Conservation (phyloP, 2,797 vertebrate species). For the Danio albolineatus region DNA sequence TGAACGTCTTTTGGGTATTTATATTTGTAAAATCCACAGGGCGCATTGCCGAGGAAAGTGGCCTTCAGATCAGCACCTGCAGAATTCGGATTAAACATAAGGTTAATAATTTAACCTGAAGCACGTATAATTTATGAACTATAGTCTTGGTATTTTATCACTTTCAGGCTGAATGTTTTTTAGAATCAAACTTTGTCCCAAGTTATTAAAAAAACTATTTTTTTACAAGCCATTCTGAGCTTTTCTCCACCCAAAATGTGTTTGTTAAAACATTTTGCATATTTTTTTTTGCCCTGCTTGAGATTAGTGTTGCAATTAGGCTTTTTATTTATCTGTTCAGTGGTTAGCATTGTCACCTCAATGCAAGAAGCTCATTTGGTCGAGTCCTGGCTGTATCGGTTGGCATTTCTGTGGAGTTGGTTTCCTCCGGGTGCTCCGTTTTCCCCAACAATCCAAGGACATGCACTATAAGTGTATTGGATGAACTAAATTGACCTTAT, state of each 20-base stretch:
- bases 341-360: no score
- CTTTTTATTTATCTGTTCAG: no score
- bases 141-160: not conserved
- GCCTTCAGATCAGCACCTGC: conserved; percentile 83
- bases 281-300: not conserved
- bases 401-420: no score
- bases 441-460: no score
- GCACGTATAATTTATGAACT: not conserved
- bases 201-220: no score
- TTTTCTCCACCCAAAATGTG: not conserved
- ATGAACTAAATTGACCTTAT: no score
- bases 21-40: conserved; percentile 95
- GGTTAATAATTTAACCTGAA: not conserved
- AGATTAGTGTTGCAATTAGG: not conserved
- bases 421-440: no score
- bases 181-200: no score
- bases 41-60: conserved; percentile 91
- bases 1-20: conserved; percentile 85
- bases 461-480: no score
- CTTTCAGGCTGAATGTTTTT: not conserved
- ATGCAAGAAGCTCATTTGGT: no score
- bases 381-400: no score
- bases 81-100: conserved; percentile 25
- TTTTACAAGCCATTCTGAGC: not conserved
- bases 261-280: not conserved